Base-by-base conservation (phyloP, 2,797 vertebrate genomes). In the Adrianichthys oophorus region DNA sequence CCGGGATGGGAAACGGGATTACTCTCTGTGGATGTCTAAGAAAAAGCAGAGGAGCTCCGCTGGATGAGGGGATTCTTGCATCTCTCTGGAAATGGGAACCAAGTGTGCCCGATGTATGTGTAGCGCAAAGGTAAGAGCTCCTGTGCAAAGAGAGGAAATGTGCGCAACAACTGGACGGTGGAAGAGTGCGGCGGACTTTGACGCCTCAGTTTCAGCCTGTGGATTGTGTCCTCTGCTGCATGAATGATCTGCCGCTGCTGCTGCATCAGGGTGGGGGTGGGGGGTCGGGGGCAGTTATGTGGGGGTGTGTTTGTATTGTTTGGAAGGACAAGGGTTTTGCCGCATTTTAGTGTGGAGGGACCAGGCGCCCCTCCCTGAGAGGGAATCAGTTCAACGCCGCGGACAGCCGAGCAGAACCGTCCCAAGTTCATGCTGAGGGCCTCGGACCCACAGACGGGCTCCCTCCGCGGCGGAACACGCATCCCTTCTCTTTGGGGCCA, bases 1-100 rank as follows among this genome's bases (percentile, higher is more conserved):
- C 78, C 78, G 89, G 89, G 72, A 92, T 92, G 92, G 91, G 85
- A 90, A 77, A 84, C 74, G 87, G 91, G 89, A 92, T 92, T 92
- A 92, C 81, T 68, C 82, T 26, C 71, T 69, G 78, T 86, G 90
- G 90, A 90, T 83, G 85, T 83, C 68, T 74, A 81, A 79, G 26
- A 29, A 37, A 67, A 51, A 79, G 57, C 82, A 32, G 67, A 65
- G 79, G 72, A 80, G 77, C 83, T 70, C 57, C 76, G n/a, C 62
- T 63, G 60, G 70, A 74, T 77, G 78, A 79, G 72, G 87, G 89
- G 90, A 91, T 89, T 87, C 85, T 91, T 86, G 87, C 86, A 79
- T 70, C 52, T 79, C 78, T 78, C 81, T 60, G 76, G 89, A 87
- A 72, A 91, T 91, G 90, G 91, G 85, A 91, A 89, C 86, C 87